Conservation (phyloP, 2,888 invertebrate species). For the Stenichneumon culpator region DNA sequence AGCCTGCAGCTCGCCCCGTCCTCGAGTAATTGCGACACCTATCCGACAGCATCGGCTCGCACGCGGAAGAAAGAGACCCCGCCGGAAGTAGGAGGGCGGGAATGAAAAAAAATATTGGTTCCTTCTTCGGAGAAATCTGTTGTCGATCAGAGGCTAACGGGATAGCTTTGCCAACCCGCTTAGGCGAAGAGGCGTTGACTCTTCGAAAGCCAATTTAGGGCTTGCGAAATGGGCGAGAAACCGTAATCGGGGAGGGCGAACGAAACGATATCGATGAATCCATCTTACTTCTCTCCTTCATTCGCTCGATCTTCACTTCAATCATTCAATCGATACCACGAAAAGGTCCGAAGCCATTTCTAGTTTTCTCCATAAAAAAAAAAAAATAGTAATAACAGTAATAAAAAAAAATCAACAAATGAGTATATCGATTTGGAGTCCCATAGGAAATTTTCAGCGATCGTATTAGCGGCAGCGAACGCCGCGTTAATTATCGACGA, state of each 20-base stretch:
- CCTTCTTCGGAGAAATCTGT: constrained; percentile 73
- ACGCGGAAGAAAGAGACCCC: constrained; percentile 25
- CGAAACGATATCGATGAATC: constrained; percentile 38
- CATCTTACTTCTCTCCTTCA: constrained; percentile 31
- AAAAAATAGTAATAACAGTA: background rate
- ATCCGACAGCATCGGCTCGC: constrained; percentile 26
- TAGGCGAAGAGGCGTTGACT: constrained; percentile 28
- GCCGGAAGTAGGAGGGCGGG: background rate
- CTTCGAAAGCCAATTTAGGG: constrained; percentile 67
- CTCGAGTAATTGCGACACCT: constrained; percentile 62
- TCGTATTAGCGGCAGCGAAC: constrained; percentile 22
- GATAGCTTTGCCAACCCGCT: background rate
- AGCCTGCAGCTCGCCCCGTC: constrained; percentile 46
- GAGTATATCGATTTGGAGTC: constrained; percentile 1
- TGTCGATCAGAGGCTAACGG: constrained; percentile 68
- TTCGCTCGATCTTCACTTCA: too few relatives aligned
- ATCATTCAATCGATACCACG: background rate
- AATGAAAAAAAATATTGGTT: constrained; percentile 67
- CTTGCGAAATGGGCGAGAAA: constrained; percentile 47
- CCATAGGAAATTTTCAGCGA: constrained; percentile 15
- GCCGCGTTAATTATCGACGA: constrained; percentile 56
- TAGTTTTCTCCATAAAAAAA: background rate
- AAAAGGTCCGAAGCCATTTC: background rate
- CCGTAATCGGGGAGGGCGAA: constrained; percentile 23
- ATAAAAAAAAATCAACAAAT: constrained; percentile 5